A percentile compares a stretch with the other conserved stretches of the same genome.
phyloP scores from a whole-genome alignment of 2,888 invertebrate species.

The Drosophila quinaria region DNA sequence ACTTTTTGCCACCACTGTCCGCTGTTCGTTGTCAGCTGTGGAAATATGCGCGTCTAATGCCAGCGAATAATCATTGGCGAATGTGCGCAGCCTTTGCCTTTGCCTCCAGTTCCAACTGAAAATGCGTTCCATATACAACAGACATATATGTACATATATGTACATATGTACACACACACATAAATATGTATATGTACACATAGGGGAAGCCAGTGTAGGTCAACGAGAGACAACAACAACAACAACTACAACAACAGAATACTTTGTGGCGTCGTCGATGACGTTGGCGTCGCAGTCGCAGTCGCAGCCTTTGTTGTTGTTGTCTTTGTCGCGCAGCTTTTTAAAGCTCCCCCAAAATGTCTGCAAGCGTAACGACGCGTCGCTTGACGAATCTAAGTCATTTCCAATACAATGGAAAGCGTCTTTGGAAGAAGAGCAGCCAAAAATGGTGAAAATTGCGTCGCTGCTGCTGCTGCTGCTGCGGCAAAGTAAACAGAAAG shows the following conservation, averaged over 20 bases:
- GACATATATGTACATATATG: neutral
- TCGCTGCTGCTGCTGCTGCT: conserved; percentile 21
- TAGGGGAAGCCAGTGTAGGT: conserved; percentile 68
- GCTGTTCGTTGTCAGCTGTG: conserved; percentile 29
- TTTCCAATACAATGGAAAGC: conserved; percentile 44
- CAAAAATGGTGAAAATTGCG: conserved; percentile 46
- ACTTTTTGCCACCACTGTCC: conserved; percentile 18
- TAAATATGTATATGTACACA: conserved; percentile 16
- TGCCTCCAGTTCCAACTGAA: conserved; percentile 61
- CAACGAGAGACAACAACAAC: conserved; percentile 55
- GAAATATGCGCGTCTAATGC: conserved; percentile 68
- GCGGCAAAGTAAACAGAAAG: conserved; percentile 43
- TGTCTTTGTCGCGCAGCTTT: conserved; percentile 45
- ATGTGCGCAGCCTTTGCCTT: conserved; percentile 67
- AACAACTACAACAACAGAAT: conserved; percentile 44
- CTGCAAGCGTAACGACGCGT: conserved; percentile 19
- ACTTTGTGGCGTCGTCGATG: conserved; percentile 25
- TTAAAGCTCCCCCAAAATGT: conserved; percentile 29
- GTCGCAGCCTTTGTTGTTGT: conserved; percentile 4
- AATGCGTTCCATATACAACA: conserved; percentile 57
- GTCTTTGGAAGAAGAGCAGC: conserved; percentile 18
- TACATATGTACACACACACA: conserved; percentile 1
- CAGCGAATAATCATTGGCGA: conserved; percentile 79
- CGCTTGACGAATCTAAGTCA: conserved; percentile 28
- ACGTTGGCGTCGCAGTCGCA: conserved; percentile 11